Base-by-base conservation (phyloP, 1,140 invertebrate species). In the Ganaspis sp. region DNA sequence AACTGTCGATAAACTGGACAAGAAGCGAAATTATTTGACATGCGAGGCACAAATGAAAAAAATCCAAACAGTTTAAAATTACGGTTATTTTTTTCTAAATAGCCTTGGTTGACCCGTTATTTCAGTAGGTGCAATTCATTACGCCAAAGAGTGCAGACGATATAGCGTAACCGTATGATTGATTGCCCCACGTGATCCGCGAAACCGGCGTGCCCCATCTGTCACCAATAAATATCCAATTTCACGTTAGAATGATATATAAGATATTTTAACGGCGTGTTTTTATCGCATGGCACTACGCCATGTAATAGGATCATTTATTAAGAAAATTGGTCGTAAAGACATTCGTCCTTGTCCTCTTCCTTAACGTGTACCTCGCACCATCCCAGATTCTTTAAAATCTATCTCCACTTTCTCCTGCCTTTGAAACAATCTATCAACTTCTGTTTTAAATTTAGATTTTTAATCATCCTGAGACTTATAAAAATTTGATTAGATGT, bases 161-260 rank as follows among this genome's bases (percentile, higher is more conserved):
- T 86, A 83, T 86, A 86, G 85, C 84, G 84, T 88, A 86, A 86
- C 86, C 83, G 81, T 86, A 89, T 91, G 90, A 91, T 91, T 90
- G 88, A 91, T 91, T 87, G 83, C 82, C 83, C 78, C 19, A 81
- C 83, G 84, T 86, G 86, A 90, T 89, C 86, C 87, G 85, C 77
- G 81, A 86, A 87, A 88, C 84, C 81, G 87, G 84, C 87, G 79
- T 86, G 88, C 88, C 88, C 88, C 87, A 89, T 89, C 89, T 90
- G 90, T 90, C 89, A 88, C 88, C 88, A 89, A 91, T 90, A 91
- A 90, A 91, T 91, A 91, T 90, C 90, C 89, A 90, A 90, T 91
- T 91, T 90, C 89, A 88, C 85, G 83, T 90, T 88, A 85, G 84
- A 84, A 87, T 89, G 87, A 91, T 89, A 88, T 89, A 90, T 91